Conservation (phyloP, 2,888 invertebrate species). For the Thecocarcelia acutangulata region DNA sequence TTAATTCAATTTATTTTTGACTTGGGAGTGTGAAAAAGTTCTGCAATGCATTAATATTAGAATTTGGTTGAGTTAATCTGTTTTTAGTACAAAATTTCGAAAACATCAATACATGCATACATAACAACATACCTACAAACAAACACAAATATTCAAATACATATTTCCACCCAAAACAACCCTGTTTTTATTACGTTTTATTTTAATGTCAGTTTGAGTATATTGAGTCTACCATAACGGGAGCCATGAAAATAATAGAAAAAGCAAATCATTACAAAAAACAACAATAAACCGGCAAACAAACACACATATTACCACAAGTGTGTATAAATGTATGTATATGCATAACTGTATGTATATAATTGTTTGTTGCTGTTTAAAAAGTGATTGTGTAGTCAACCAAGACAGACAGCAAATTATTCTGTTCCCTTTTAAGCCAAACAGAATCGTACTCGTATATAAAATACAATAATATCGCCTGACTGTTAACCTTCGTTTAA, state of each 20-base stretch:
- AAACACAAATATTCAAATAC: background rate
- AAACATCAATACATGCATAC: background rate
- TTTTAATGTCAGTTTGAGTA: constrained; percentile 34
- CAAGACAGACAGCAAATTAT: constrained; percentile 35
- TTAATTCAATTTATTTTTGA: constrained; percentile 41
- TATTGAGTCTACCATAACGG: constrained; percentile 19
- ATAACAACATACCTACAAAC: background rate
- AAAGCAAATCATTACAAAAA: constrained; percentile 34
- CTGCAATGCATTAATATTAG: background rate
- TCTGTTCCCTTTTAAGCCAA: background rate
- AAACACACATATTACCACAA: background rate
- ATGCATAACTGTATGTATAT: background rate
- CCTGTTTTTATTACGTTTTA: constrained; percentile 21
- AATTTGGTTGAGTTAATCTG: constrained; percentile 58
- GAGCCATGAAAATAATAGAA: constrained; percentile 19
- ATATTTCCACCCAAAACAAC: constrained; percentile 18
- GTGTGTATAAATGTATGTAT: background rate
- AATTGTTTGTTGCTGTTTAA: background rate
- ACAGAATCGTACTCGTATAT: no score
- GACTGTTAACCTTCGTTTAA: background rate
- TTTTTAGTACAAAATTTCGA: constrained; percentile 38
- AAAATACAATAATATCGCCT: background rate
- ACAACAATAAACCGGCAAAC: background rate
- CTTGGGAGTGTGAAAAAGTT: constrained; percentile 14
- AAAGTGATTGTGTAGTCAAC: constrained; percentile 39